These are phyloP conservation scores for Microcebus ravelobensis DNA, from an alignment of 2,113 vertebrate species.

Conservation along the genomic window DNA sequence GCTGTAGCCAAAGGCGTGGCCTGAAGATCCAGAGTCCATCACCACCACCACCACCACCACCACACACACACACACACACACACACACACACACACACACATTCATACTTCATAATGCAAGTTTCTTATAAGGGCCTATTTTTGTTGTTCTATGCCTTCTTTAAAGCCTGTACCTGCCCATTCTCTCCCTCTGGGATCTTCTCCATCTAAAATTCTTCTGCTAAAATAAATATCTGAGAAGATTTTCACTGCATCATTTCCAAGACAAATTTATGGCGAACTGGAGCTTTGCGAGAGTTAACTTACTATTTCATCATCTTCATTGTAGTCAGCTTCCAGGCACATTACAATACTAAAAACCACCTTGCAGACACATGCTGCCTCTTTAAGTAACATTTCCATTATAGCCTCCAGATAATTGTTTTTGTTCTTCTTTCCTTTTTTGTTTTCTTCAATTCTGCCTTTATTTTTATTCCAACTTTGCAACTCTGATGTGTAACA, in stretches of 20 bases:
- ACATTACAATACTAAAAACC: neutral
- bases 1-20: neutral
- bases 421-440: neutral
- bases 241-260: constrained; percentile 45
- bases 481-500: constrained; percentile 1
- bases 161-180: neutral
- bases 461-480: constrained; percentile 54
- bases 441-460: constrained; percentile 30
- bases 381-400: neutral
- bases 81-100: neutral
- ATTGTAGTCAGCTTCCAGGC: neutral
- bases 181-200: neutral
- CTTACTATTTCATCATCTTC: neutral
- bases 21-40: neutral
- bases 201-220: constrained; percentile 11
- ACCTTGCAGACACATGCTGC: neutral
- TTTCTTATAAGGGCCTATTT: neutral
- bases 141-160: neutral
- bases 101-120: neutral
- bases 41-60: neutral
- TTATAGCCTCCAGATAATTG: neutral
- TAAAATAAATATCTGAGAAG: constrained; percentile 38
- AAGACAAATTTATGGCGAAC: neutral
- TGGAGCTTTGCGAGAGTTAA: constrained; percentile 20
- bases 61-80: neutral